Evolutionary conservation across 1,140 invertebrate species (phyloP), one percentile per base, ranked within the genome.

Genomic region (Colletes gigas): DNA sequence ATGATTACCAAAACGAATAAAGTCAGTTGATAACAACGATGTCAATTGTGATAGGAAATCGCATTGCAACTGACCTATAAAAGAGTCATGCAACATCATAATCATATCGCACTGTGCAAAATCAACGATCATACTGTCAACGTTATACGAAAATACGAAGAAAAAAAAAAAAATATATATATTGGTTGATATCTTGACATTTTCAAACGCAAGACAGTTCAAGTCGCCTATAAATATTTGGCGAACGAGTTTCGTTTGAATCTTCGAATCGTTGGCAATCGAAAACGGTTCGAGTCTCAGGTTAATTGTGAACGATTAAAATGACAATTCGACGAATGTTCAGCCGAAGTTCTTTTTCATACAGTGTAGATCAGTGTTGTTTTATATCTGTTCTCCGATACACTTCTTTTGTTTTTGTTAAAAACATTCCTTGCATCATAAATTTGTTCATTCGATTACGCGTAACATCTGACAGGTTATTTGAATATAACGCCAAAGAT

Each of bases 231-330:
- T 41, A 55, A 55, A 69, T 50, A 59, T 10, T 65, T 44, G 7
- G 15, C 19, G 21, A 72, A 52, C 41, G 19, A 62, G 15, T 55
- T 63, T 54, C 69, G 44, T 77, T 59, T 44, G 3, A 3, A 67
- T 55, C 19, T 21, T 21, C 52, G n/a, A 57, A 68, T 59, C 55
- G 30, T 55, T 30, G 21, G 44, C 55, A 71, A 57, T 70, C 82
- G 70, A 81, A 60, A 75, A 69, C 80, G 85, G 76, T 88, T 89
- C 83, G 88, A 90, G 90, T 89, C 89, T 89, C 89, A 90, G 86
- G 86, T 88, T 87, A 87, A 75, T 44, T 19, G 59, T 39, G 14
- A 55, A 79, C 4, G 19, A 63, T 78, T 4, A 30, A 50, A 60
- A 15, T 10, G 19, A 62, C 54, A 65, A 63, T 50, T 74, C 50